Evolutionary conservation across 53 echinoderm and acorn worm genomes (phyloP), one percentile per base, ranked within the genome.

Genomic region (Echinarachnius parma): DNA sequence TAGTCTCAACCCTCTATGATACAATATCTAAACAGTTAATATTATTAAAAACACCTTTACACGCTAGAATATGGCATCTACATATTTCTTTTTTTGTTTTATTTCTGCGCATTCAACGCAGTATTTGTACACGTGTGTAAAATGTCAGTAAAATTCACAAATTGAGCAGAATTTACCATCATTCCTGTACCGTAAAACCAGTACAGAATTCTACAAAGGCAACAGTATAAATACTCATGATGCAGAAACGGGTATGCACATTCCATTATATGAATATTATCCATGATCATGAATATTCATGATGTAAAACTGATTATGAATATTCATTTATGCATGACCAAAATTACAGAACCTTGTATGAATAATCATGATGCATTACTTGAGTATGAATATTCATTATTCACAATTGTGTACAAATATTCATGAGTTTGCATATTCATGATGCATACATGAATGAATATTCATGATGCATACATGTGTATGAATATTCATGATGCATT

Each of bases 161-260:
- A 16, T 4, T 15, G 22, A 26, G 47, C 47, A n/a, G 46, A 35
- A 65, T n/a, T 65, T n/a, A n/a, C n/a, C n/a, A 42, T 29, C 23
- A 24, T 29, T 19, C 46, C 27, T 65, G 26, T 65, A 65, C 65
- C 44, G 46, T 65, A 47, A 46, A 65, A 65, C 46, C 28, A 65
- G 65, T 65, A 65, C 65, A 47, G 28, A 64, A 27, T 46, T 65
- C 18, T 28, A 65, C 39, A 65, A 65, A 65, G 65, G 65, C 65
- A 65, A 47, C 46, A 46, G 65, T 28, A 45, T 62, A 39, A 62
- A 62, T 36, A 62, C 39, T 60, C 34, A 4, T 31, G n/a, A 0
- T 22, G 31, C 39, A 24, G 22, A 32, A 18, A 62, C 23, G 39
- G 14, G 16, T 21, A 59, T 4, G 31, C 31, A 32, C 31, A 33